phyloP scores from a whole-genome alignment of 1,140 invertebrate genomes.

The Lucilia cuprina region DNA sequence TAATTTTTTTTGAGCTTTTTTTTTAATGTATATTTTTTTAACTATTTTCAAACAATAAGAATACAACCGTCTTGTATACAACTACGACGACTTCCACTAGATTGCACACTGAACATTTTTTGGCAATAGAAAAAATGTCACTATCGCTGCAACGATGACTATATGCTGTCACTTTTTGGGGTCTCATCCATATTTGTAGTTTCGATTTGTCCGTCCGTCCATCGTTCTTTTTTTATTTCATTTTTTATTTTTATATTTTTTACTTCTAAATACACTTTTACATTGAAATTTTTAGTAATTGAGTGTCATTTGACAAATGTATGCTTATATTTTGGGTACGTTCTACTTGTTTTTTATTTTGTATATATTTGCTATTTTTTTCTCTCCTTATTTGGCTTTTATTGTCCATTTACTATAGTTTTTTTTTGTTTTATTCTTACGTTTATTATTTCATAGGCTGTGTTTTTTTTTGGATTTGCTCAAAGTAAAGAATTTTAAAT shows the following conservation, averaged over 20 bases:
- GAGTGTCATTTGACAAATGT: slow-evolving; percentile 32
- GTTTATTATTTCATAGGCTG: not conserved
- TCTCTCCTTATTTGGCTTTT: not conserved
- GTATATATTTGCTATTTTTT: not conserved
- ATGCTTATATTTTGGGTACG: slow-evolving; percentile 13
- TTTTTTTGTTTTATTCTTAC: not conserved
- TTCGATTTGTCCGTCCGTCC: not conserved
- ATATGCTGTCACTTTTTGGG: slow-evolving; percentile 29
- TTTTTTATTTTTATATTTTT: not conserved
- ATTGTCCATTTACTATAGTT: slow-evolving; percentile 14
- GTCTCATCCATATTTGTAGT: slow-evolving; percentile 16
- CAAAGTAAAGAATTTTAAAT: not conserved
- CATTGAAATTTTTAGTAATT: slow-evolving; percentile 30
- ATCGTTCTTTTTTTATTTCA: not conserved
- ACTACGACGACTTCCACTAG: slow-evolving; percentile 28
- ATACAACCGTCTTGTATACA: not conserved
- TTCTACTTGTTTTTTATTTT: not conserved
- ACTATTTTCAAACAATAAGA: not conserved
- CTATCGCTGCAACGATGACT: slow-evolving; percentile 32
- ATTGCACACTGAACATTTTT: slow-evolving; percentile 32
- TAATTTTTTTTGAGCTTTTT: not conserved
- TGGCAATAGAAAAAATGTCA: slow-evolving; percentile 31
- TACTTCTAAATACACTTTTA: not conserved
- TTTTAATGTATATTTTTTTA: not conserved
- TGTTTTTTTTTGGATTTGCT: not conserved